Conservation (phyloP, 2,888 invertebrate species). For the Tanypteryx hageni region DNA sequence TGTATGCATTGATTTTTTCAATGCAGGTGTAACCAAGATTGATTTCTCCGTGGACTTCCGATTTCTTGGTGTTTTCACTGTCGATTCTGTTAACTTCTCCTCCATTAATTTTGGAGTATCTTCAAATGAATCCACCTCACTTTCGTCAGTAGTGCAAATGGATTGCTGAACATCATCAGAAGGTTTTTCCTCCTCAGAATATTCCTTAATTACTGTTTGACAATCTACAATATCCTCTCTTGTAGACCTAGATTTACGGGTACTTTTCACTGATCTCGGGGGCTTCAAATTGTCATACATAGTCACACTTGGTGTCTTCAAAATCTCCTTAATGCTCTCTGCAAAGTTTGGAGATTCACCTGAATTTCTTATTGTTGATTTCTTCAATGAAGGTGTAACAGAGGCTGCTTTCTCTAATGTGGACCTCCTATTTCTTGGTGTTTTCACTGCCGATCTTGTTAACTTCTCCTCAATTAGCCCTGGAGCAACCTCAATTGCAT, state of each 20-base stretch:
- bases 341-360: neutral
- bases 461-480: neutral
- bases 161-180: neutral
- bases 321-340: neutral
- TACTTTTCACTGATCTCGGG: neutral
- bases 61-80: neutral
- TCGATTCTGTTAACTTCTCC: neutral
- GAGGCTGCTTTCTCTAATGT: neutral
- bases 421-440: neutral
- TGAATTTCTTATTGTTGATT: neutral
- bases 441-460: neutral
- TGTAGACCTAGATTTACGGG: too few relatives aligned
- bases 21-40: neutral
- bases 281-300: neutral
- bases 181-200: too few relatives aligned
- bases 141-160: neutral
- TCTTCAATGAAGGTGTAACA: neutral
- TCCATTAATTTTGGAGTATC: neutral
- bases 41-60: neutral
- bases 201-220: too few relatives aligned
- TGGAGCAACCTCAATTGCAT: neutral
- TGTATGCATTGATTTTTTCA: too few relatives aligned
- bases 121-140: neutral
- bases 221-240: too few relatives aligned
- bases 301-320: neutral